These are phyloP conservation scores for Scomber colias DNA, from an alignment of 2,113 vertebrate genomes.

Conservation along the genomic window DNA sequence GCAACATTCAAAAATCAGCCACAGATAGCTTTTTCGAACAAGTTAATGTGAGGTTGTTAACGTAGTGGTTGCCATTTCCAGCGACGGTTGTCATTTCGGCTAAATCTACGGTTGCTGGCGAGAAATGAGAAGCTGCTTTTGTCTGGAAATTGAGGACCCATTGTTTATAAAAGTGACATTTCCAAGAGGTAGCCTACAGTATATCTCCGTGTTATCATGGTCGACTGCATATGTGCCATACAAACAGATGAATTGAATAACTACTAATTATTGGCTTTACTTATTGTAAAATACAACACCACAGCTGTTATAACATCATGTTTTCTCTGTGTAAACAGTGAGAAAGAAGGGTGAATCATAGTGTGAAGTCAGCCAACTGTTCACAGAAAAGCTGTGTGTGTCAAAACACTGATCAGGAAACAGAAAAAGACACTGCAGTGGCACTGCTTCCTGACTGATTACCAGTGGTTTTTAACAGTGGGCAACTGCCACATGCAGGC, in stretches of 20 bases:
- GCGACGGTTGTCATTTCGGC: no score
- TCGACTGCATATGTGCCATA: neutral
- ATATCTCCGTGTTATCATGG: no score
- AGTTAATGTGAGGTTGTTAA: no score
- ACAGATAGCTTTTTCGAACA: no score
- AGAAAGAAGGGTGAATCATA: conserved; percentile 37
- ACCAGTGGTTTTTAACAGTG: conserved; percentile 39
- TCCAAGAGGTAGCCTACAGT: no score
- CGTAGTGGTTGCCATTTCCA: no score
- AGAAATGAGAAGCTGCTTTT: no score
- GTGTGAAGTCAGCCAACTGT: conserved; percentile 48
- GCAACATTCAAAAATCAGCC: no score
- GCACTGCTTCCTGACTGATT: conserved; percentile 81
- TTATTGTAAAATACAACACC: neutral
- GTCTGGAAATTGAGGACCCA: no score
- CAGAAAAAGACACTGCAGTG: conserved; percentile 60
- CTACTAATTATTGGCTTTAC: neutral
- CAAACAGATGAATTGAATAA: neutral
- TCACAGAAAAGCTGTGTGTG: conserved; percentile 41
- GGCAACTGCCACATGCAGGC: conserved; percentile 16
- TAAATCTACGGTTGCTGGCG: no score
- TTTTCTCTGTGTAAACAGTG: conserved; percentile 23
- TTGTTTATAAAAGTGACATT: no score
- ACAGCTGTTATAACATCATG: neutral
- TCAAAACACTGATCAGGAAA: conserved; percentile 78